These are phyloP conservation scores for Hypomecis atomaria DNA, from an alignment of 2,888 invertebrate species.

Conservation along the genomic window DNA sequence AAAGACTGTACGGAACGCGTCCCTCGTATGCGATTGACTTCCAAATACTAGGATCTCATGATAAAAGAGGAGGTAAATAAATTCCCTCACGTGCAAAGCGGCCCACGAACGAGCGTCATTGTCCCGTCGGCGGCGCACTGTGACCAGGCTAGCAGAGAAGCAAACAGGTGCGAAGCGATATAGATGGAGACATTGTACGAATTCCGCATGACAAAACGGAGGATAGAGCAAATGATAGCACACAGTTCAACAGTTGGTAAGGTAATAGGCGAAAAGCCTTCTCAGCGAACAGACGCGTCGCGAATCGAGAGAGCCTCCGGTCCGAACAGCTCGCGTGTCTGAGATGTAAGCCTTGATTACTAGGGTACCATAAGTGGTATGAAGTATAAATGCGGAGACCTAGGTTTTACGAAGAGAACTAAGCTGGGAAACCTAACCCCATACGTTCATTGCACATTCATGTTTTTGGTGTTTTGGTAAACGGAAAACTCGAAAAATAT, in stretches of 20 bases:
- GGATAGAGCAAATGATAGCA: slow-evolving; percentile 28
- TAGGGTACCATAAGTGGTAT: slow-evolving; percentile 55
- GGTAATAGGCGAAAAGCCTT: slow-evolving; percentile 51
- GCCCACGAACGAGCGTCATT: slow-evolving; percentile 22
- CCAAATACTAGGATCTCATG: slow-evolving; percentile 65
- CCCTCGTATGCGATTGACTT: slow-evolving; percentile 70
- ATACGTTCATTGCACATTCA: no score
- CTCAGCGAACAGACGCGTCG: slow-evolving; percentile 54
- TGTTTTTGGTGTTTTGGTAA: no score
- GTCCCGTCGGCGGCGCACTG: slow-evolving; percentile 34
- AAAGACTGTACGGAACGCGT: slow-evolving; percentile 56
- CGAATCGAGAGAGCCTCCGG: slow-evolving; percentile 46
- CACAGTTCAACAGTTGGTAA: not conserved
- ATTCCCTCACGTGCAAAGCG: slow-evolving; percentile 45
- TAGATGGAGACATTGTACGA: slow-evolving; percentile 6
- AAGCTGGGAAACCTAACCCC: not conserved
- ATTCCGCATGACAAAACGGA: slow-evolving; percentile 34
- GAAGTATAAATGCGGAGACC: slow-evolving; percentile 35
- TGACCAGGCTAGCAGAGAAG: slow-evolving; percentile 38
- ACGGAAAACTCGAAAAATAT: no score
- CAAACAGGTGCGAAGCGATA: slow-evolving; percentile 21
- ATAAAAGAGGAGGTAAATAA: slow-evolving; percentile 42
- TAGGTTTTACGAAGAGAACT: slow-evolving; percentile 3
- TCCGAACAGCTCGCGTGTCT: slow-evolving; percentile 57
- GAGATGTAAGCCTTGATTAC: slow-evolving; percentile 55